phyloP scores from a whole-genome alignment of 2,113 vertebrate species.

The Heterotilapia buettikoferi region DNA sequence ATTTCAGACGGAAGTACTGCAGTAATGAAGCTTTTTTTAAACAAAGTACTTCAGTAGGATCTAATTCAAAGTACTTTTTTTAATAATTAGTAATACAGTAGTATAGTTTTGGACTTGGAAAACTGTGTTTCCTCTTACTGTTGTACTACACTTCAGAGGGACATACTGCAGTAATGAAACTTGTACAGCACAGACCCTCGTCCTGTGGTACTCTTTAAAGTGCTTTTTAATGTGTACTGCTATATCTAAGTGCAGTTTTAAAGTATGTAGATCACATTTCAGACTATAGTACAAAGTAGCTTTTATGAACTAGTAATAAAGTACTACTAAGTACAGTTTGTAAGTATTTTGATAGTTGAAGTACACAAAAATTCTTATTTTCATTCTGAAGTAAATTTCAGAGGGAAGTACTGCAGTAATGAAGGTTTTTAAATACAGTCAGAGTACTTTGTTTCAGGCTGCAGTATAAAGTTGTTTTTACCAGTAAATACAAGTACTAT shows the following conservation, averaged over 20 bases:
- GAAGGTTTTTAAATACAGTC: neutral
- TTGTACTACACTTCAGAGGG: neutral
- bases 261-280: neutral
- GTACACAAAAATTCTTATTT: neutral
- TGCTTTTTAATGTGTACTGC: neutral
- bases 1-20: neutral
- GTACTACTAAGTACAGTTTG: neutral
- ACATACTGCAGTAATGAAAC: neutral
- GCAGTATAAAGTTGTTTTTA: neutral
- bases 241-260: neutral
- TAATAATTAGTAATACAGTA: neutral
- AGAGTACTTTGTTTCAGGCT: neutral
- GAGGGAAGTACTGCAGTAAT: neutral
- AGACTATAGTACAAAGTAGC: neutral
- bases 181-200: neutral
- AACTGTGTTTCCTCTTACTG: neutral
- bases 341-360: neutral
- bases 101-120: accelerated
- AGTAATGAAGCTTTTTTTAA: neutral
- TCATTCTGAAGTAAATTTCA: neutral
- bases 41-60: neutral
- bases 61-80: neutral
- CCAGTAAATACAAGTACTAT: neutral
- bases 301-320: neutral
- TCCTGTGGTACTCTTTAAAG: neutral